phyloP scores from a whole-genome alignment of 2,888 invertebrate genomes.

The Dryadula phaetusa region DNA sequence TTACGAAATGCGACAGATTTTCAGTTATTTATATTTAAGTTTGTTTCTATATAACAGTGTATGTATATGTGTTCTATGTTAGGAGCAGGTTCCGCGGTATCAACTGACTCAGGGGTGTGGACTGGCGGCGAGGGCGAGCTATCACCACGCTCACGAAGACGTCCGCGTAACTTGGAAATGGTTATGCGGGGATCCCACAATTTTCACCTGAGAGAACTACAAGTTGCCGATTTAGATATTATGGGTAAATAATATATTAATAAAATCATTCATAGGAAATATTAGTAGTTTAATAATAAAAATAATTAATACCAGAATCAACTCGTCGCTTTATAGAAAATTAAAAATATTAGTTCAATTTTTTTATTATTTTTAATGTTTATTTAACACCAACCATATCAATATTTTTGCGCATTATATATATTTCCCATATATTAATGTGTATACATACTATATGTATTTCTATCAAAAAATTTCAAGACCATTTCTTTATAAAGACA shows the following conservation, averaged over 20 bases:
- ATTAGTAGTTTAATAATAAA: too few relatives aligned
- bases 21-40: neutral
- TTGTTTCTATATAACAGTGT: neutral
- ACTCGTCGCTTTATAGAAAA: too few relatives aligned
- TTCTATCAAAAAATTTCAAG: too few relatives aligned
- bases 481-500: too few relatives aligned
- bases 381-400: too few relatives aligned
- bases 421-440: too few relatives aligned
- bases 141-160: conserved; percentile 75
- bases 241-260: conserved; percentile 65
- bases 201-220: conserved; percentile 90
- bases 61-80: conserved; percentile 6
- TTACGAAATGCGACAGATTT: neutral
- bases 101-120: conserved; percentile 87
- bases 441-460: too few relatives aligned
- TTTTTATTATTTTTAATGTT: too few relatives aligned
- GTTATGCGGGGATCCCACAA: conserved; percentile 89
- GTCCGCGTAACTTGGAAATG: conserved; percentile 89
- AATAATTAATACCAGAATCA: too few relatives aligned
- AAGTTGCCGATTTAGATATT: conserved; percentile 76
- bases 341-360: too few relatives aligned
- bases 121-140: conserved; percentile 71
- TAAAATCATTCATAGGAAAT: neutral
- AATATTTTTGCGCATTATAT: too few relatives aligned
- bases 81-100: conserved; percentile 84